phyloP scores from a whole-genome alignment of 2,797 vertebrate genomes.

The Orientallactaga sibirica region DNA sequence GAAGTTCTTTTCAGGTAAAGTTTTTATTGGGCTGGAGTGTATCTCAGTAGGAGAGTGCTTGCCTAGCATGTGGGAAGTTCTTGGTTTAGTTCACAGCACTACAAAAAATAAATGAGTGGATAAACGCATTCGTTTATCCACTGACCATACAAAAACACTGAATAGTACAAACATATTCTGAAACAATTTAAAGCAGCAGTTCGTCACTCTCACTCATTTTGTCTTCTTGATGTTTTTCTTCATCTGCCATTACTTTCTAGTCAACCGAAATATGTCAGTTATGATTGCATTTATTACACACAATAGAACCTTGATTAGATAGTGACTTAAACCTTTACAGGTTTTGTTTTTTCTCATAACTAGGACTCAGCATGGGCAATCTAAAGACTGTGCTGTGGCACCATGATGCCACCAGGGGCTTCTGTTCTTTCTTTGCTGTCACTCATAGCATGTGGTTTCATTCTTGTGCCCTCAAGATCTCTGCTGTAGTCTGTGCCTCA shows the following conservation, averaged over 20 bases:
- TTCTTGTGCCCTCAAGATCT: neutral
- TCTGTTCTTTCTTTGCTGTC: slow-evolving; percentile 21
- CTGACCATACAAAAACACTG: slow-evolving; percentile 25
- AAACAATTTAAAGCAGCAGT: slow-evolving; percentile 38
- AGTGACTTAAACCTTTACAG: neutral
- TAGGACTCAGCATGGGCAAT: neutral
- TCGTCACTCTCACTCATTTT: slow-evolving; percentile 47
- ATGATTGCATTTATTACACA: slow-evolving; percentile 24
- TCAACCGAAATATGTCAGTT: slow-evolving; percentile 44
- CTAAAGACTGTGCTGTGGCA: neutral
- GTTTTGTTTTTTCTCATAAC: slow-evolving; percentile 45
- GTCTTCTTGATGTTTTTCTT: slow-evolving; percentile 15
- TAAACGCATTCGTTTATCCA: neutral
- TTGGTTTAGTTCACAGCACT: neutral
- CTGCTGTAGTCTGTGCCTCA: neutral
- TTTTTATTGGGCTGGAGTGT: neutral
- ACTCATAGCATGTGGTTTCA: neutral
- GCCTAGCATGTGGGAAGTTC: neutral
- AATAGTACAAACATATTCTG: neutral
- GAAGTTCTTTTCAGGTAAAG: slow-evolving; percentile 11
- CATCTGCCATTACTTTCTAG: neutral
- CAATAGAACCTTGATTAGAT: slow-evolving; percentile 11
- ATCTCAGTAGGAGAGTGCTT: neutral
- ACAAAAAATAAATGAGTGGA: neutral
- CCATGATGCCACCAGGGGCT: neutral